Base-by-base conservation (phyloP, 2,113 vertebrate species). In the Theristicus caerulescens region DNA sequence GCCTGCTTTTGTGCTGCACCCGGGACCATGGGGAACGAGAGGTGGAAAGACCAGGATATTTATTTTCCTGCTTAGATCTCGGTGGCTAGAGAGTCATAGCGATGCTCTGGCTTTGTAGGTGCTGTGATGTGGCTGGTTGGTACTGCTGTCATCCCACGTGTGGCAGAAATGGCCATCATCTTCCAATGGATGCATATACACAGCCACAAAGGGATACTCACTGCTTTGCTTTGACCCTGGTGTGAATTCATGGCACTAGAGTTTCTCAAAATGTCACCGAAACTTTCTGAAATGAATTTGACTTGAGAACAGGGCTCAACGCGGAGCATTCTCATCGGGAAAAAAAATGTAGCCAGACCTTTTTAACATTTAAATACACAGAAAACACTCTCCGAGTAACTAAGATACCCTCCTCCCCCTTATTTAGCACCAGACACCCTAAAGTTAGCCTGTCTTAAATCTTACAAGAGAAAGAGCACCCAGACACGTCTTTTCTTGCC, bases 251-350 rank as follows among this genome's bases (percentile, higher is more conserved):
- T 4, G n/a, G 52, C 78, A 61, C 32, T 10, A 76, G 54, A 36
- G 19, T 36, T 87, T 91, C 82, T 67, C 74, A 70, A 91, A 94
- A 73, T 26, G 64, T 73, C 58, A 38, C 46, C n/a, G 81, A 85
- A 91, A 65, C 40, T 69, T 84, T 74, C 61, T 49, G 65, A 93
- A 84, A 90, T 73, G 13, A 67, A 82, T 65, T 64, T 55, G 66
- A 82, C 26, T 26, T 27, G 58, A 54, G 77, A 86, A 21, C 42
- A 42, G 44, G 6, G 47, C n/a, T 57, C 44, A 51, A 38, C 34
- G 44, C 0, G 0, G 15, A 51, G 36, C 44, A 65, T 72, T 49
- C 38, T 83, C 72, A 54, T 40, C 1, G 0, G 6, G 38, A 31
- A 64, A 58, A 58, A 52, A 72, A 46, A 26, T 0, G 26, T 15